phyloP scores from a whole-genome alignment of 2,888 invertebrate species.

The Eurois occulta region DNA sequence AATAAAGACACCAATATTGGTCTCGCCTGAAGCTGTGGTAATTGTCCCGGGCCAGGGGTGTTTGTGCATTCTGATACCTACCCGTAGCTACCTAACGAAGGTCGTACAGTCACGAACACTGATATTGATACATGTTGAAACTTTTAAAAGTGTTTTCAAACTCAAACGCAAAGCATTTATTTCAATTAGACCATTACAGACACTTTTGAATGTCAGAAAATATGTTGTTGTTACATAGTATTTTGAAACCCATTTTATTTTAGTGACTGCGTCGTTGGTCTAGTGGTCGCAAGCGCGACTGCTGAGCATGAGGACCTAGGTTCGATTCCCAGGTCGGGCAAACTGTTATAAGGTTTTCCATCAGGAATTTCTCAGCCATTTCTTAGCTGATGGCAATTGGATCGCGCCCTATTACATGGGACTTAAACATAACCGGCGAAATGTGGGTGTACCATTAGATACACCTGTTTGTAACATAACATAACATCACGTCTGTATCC shows the following conservation, averaged over 20 bases:
- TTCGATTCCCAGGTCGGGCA: too few relatives aligned
- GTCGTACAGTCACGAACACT: background rate
- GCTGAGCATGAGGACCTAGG: too few relatives aligned
- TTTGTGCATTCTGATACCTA: conserved; percentile 1
- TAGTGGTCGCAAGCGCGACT: too few relatives aligned
- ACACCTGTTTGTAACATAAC: background rate
- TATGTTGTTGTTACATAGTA: background rate
- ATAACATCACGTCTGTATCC: too few relatives aligned
- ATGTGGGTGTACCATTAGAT: background rate
- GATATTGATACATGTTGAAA: background rate
- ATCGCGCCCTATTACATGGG: too few relatives aligned
- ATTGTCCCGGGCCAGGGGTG: background rate
- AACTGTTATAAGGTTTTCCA: too few relatives aligned
- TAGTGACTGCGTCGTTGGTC: background rate
- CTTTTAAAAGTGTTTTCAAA: background rate
- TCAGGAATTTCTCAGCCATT: too few relatives aligned
- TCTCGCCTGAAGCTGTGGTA: background rate
- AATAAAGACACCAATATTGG: conserved; percentile 31
- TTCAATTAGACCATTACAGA: too few relatives aligned
- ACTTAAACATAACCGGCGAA: background rate
- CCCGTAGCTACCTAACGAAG: background rate
- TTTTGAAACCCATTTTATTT: background rate
- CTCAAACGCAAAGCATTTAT: too few relatives aligned
- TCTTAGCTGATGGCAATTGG: too few relatives aligned
- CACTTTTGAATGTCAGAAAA: too few relatives aligned